Conservation (phyloP, 2,888 invertebrate species). For the Pelosia muscerda region DNA sequence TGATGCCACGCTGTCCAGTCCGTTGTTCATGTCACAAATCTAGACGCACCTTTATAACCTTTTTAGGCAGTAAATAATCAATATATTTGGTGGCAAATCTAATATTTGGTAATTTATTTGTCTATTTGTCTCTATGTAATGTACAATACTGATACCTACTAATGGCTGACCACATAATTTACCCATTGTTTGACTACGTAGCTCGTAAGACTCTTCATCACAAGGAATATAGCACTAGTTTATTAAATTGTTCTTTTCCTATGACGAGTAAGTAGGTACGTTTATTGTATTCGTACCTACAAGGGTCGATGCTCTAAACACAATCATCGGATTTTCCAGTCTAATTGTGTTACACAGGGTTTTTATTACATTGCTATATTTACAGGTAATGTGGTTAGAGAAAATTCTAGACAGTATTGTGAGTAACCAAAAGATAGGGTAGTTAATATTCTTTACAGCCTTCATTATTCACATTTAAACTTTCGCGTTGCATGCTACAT, state of each 20-base stretch:
- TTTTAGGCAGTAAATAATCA: too few relatives aligned
- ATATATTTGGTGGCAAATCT: too few relatives aligned
- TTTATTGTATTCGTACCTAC: neutral
- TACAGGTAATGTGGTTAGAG: slow-evolving; percentile 5
- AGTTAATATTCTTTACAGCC: neutral
- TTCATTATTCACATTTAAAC: too few relatives aligned
- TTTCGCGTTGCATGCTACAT: too few relatives aligned
- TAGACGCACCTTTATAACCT: too few relatives aligned
- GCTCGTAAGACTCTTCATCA: neutral
- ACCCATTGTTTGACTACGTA: too few relatives aligned
- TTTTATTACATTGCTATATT: slow-evolving; percentile 10
- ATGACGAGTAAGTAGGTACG: neutral
- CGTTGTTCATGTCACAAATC: too few relatives aligned
- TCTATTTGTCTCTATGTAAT: too few relatives aligned
- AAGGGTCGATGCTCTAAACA: slow-evolving; percentile 8
- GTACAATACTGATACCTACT: too few relatives aligned
- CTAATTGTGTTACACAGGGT: slow-evolving; percentile 8
- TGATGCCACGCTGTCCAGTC: too few relatives aligned
- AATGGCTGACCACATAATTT: too few relatives aligned
- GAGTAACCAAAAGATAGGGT: neutral
- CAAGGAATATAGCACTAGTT: neutral
- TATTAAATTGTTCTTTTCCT: neutral
- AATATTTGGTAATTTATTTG: too few relatives aligned
- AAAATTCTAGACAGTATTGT: neutral
- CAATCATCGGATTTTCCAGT: slow-evolving; percentile 14